Evolutionary conservation across 2,797 vertebrate genomes (phyloP), one percentile per base, ranked within the genome.

Genomic region (Cephalopachus bancanus): DNA sequence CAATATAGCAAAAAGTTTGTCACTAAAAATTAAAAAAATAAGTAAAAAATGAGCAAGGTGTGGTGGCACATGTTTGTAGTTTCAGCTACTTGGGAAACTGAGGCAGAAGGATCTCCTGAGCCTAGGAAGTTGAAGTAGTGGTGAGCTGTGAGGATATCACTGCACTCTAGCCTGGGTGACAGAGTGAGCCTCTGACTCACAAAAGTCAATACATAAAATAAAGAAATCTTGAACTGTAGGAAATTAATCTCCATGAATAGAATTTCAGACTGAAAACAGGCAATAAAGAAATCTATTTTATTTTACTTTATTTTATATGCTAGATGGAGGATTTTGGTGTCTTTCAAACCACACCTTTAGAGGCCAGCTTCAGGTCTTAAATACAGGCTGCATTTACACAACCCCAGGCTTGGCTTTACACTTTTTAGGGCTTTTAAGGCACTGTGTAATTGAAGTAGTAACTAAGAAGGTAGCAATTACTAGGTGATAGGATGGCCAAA

Each of bases 251-350:
- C 33, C 57, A 64, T 3, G 51, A 64, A 75, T 1, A 65, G 65
- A 83, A 71, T 72, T 74, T 79, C 57, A 89, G 14, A 96, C 37
- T 65, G 67, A 65, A 97, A 86, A 57, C 9, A 72, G 55, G 28
- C 30, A 62, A 59, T 16, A 44, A 79, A n/a, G n/a, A 87, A 89
- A 37, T 86, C 33, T 8, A 24, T 88, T 83, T 93, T 53, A 28
- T 78, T 60, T 93, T 55, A 44, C 44, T 60, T 44, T 81, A 65
- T 93, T 86, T 64, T 30, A 20, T 49, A 17, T n/a, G 20, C 65
- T 37, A 49, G 37, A 30, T 37, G 10, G 49, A 83, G 4, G 64
- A 80, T 79, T 88, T 64, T 26, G 15, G 14, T 67, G 30, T 22
- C 26, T 24, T 37, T 86, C 28, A 74, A 57, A 69, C 3, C 44